phyloP scores from a whole-genome alignment of 1,140 invertebrate species.

The Chymomyza costata region DNA sequence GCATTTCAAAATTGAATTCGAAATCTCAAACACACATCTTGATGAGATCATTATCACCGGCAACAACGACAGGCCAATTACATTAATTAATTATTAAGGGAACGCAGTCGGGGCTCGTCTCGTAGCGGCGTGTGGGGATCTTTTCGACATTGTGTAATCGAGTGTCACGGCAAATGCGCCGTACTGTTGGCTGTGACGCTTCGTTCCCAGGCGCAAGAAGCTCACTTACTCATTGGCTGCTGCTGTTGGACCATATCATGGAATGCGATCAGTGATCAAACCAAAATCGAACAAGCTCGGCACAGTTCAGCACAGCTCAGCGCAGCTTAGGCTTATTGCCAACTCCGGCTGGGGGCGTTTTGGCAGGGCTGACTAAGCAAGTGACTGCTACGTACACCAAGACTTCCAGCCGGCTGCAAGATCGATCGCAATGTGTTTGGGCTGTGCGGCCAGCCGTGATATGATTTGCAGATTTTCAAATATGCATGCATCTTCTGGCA shows the following conservation, averaged over 20 bases:
- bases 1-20: slow-evolving; percentile 69
- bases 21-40: slow-evolving; percentile 68
- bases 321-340: slow-evolving; percentile 3
- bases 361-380: slow-evolving; percentile 61
- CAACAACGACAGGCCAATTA: slow-evolving; percentile 74
- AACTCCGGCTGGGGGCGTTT: slow-evolving; percentile 50
- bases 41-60: slow-evolving; percentile 69
- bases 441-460: slow-evolving; percentile 38
- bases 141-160: slow-evolving; percentile 22
- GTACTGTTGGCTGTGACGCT: slow-evolving; percentile 21
- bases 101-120: slow-evolving; percentile 37
- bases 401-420: no score
- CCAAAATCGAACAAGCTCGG: slow-evolving; percentile 50
- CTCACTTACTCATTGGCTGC: neutral
- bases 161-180: slow-evolving; percentile 59
- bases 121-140: slow-evolving; percentile 2
- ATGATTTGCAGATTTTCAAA: slow-evolving; percentile 73
- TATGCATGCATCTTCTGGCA: slow-evolving; percentile 69
- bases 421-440: slow-evolving; percentile 20
- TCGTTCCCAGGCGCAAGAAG: slow-evolving; percentile 52
- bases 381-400: no score
- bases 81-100: slow-evolving; percentile 74
- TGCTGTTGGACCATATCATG: slow-evolving; percentile 37
- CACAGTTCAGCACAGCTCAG: slow-evolving; percentile 27
- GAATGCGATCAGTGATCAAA: slow-evolving; percentile 65